Base-by-base conservation (phyloP, 2,113 vertebrate species). In the Toxotes jaculatrix region DNA sequence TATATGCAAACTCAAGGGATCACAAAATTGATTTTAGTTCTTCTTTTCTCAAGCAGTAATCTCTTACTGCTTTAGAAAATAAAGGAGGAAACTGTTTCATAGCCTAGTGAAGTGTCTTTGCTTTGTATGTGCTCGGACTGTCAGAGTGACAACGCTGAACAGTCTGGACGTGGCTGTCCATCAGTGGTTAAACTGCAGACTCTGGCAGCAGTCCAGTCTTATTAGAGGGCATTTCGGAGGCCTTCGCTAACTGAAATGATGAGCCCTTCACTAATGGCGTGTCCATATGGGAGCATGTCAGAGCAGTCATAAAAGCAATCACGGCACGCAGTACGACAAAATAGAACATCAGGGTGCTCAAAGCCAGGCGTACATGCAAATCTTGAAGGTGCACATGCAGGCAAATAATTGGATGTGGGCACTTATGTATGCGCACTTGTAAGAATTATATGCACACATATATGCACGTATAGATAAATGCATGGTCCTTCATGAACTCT, bases 301-400 rank as follows among this genome's bases (percentile, higher is more conserved):
- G 56, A 49, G 59, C 65, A 53, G 66, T 74, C 64, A 61, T 84
- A 62, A 88, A 80, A 83, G 82, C 61, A 83, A 55, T 73, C 70
- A 61, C 73, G 45, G 60, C 45, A 38, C 17, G n/a, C 60, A 40
- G 34, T 21, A 19, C 21, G 38, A 86, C 89, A 88, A 79, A 91
- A 72, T 74, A 74, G 55, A 88, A 82, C 83, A 87, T 87, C 76
- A 86, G 80, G 89, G 51, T 10, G 5, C 34, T 65, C 7, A 36
- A 72, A 82, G 65, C 61, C 34, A 10, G 71, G 65, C 65, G 12
- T 40, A 36, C 17, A 13, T 73, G 63, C 82, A 86, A 75, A 83
- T 87, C 64, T 45, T 61, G 65, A 60, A 66, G 64, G 45, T 56
- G 16, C 64, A 75, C 69, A 68, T 53, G 53, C 21, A 72, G 17